These are phyloP conservation scores for Syngnathus rostellatus DNA, from an alignment of 2,797 vertebrate genomes.

Conservation along the genomic window DNA sequence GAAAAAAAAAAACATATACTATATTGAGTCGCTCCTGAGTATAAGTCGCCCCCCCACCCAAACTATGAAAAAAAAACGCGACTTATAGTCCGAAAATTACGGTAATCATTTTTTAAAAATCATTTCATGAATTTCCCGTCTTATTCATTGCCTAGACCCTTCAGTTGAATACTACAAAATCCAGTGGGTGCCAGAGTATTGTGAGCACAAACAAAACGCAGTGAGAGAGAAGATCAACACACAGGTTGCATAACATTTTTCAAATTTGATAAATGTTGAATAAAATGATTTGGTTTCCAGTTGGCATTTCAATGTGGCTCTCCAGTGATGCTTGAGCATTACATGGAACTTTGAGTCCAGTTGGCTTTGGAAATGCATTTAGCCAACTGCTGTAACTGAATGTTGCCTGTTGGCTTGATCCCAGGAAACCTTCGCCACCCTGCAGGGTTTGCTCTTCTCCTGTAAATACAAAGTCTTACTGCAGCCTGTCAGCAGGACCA, in stretches of 20 bases:
- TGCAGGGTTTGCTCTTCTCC: conserved; percentile 78
- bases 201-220: conserved; percentile 71
- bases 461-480: conserved; percentile 87
- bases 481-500: conserved; percentile 67
- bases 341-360: neutral
- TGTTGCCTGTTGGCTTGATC: neutral
- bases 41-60: no score
- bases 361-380: neutral
- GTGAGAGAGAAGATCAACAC: conserved; percentile 66
- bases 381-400: neutral
- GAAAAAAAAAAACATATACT: no score
- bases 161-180: conserved; percentile 70
- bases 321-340: neutral
- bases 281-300: neutral
- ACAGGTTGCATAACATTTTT: conserved; percentile 55
- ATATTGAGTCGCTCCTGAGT: no score
- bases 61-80: no score
- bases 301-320: neutral
- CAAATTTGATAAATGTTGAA: neutral
- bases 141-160: conserved; percentile 51
- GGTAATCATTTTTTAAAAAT: no score
- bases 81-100: no score
- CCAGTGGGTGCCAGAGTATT: conserved; percentile 79
- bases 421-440: conserved; percentile 79
- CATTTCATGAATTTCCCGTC: neutral